phyloP scores from a whole-genome alignment of 2,113 vertebrate species.

The Hymenochirus boettgeri region DNA sequence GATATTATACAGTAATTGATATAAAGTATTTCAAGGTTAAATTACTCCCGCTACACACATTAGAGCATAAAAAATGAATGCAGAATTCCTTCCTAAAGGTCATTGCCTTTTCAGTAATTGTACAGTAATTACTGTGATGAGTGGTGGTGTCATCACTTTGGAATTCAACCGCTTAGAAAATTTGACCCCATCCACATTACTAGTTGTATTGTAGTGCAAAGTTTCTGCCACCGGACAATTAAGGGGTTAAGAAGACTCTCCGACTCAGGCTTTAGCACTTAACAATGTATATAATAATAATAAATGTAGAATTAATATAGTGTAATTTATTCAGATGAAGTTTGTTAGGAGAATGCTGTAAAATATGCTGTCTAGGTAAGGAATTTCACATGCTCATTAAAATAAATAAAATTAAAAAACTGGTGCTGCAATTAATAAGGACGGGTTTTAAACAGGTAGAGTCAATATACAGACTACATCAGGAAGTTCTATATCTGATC shows the following conservation, averaged over 20 bases:
- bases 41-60: slow-evolving; percentile 35
- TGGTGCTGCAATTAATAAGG: no score
- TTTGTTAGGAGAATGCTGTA: no score
- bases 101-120: slow-evolving; percentile 43
- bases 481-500: no score
- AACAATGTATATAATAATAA: no score
- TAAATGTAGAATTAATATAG: no score
- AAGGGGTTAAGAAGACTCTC: slow-evolving; percentile 14
- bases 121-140: slow-evolving; percentile 42
- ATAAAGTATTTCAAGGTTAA: slow-evolving; percentile 37
- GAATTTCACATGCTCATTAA: no score
- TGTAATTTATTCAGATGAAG: no score
- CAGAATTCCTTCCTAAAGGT: slow-evolving; percentile 41
- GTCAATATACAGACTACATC: no score
- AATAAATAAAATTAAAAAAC: no score
- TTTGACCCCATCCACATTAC: slow-evolving; percentile 19
- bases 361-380: no score
- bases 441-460: no score
- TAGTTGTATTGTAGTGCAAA: background rate
- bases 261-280: no score
- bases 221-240: background rate
- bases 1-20: slow-evolving; percentile 25
- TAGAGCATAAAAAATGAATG: slow-evolving; percentile 34
- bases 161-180: slow-evolving; percentile 37
- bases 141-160: slow-evolving; percentile 38